These are phyloP conservation scores for Drosophila punjabiensis DNA, from an alignment of 1,140 invertebrate genomes.

Conservation along the genomic window DNA sequence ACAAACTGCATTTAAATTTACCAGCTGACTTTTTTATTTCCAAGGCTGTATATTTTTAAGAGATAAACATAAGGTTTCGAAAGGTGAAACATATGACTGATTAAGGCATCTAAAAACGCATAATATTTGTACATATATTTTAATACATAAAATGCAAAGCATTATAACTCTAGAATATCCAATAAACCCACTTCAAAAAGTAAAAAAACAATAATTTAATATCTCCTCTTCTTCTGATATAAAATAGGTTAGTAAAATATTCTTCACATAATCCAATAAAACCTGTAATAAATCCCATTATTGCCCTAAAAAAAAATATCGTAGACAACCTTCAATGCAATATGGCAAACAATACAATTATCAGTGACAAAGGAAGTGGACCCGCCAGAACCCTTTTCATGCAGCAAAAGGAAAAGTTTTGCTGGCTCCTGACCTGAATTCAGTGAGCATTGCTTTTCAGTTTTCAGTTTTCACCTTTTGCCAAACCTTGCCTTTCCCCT, in stretches of 20 bases:
- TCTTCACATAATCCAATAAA: slow-evolving; percentile 16
- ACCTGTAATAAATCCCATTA: slow-evolving; percentile 3
- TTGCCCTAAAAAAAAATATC: slow-evolving; percentile 26
- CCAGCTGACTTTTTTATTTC: not conserved
- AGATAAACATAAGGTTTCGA: not conserved
- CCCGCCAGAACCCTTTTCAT: slow-evolving; percentile 37
- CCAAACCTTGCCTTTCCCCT: slow-evolving; percentile 12
- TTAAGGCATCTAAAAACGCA: too few species aligned
- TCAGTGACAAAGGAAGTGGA: slow-evolving; percentile 27
- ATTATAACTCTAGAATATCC: too few species aligned
- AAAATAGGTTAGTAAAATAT: not conserved
- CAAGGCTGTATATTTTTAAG: not conserved
- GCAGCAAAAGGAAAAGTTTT: slow-evolving; percentile 13
- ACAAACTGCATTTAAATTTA: slow-evolving; percentile 15
- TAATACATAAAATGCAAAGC: too few species aligned
- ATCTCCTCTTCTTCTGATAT: too few species aligned
- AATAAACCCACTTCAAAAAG: not conserved
- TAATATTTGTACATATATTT: not conserved
- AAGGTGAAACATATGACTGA: not conserved
- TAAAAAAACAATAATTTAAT: not conserved
- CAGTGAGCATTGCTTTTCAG: not conserved
- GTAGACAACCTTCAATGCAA: not conserved
- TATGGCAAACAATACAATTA: slow-evolving; percentile 35
- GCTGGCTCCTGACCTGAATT: slow-evolving; percentile 40
- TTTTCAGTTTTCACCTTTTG: slow-evolving; percentile 17